A percentile compares a stretch with the other conserved stretches of the same genome.
These are phyloP conservation scores for Taphrorychus bicolor DNA, from an alignment of 2,888 invertebrate genomes.

Conservation along the genomic window DNA sequence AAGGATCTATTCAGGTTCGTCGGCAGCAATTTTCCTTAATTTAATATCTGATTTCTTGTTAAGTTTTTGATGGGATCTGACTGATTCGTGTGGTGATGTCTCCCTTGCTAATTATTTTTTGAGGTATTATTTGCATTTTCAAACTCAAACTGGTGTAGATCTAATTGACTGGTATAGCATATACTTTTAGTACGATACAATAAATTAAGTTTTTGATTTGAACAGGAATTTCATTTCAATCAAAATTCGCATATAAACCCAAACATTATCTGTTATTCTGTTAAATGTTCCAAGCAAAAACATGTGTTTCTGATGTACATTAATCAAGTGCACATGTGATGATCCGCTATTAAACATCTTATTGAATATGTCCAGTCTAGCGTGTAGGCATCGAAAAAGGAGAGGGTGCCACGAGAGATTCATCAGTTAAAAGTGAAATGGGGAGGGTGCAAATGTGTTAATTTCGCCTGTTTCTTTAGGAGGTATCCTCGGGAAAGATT, in stretches of 20 bases:
- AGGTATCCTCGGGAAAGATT: not conserved
- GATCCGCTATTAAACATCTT: slow-evolving; percentile 55
- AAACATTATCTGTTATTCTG: too few species aligned
- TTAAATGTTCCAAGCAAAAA: slow-evolving; percentile 39
- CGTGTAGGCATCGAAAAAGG: slow-evolving; percentile 44
- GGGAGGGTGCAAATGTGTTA: slow-evolving; percentile 34
- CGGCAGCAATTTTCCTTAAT: slow-evolving; percentile 54
- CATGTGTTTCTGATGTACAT: slow-evolving; percentile 49
- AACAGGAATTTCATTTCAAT: too few species aligned
- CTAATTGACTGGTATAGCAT: too few species aligned
- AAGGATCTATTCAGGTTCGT: slow-evolving; percentile 51
- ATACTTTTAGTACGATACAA: too few species aligned
- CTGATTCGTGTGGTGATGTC: slow-evolving; percentile 4
- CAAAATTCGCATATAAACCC: too few species aligned
- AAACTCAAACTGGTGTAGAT: too few species aligned
- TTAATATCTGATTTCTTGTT: slow-evolving; percentile 52
- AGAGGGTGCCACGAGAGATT: slow-evolving; percentile 33
- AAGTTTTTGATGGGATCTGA: slow-evolving; percentile 40
- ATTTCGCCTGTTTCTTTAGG: slow-evolving; percentile 7
- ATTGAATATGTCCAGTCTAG: slow-evolving; percentile 53
- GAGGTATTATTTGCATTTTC: too few species aligned
- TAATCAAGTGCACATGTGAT: slow-evolving; percentile 56
- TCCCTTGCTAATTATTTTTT: not conserved
- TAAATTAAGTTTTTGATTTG: too few species aligned
- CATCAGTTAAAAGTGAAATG: slow-evolving; percentile 25